phyloP scores from a whole-genome alignment of 2,797 vertebrate species.

The Apodemus agrarius region DNA sequence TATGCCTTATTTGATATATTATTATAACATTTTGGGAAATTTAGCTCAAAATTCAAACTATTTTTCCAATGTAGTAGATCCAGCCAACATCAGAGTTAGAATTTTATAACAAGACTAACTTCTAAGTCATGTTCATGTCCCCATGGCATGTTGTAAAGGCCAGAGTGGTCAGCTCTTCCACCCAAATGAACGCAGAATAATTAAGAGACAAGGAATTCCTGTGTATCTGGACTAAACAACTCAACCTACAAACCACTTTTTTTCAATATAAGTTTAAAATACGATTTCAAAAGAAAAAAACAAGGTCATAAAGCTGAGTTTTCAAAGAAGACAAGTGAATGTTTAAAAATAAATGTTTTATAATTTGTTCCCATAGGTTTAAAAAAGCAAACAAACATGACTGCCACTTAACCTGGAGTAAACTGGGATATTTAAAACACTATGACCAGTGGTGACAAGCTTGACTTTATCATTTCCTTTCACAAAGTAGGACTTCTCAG shows the following conservation, averaged over 20 bases:
- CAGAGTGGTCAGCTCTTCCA: background rate
- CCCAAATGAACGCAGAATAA: background rate
- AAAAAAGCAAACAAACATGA: background rate
- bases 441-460: slow-evolving; percentile 7
- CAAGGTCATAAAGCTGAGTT: background rate
- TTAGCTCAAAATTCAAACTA: background rate
- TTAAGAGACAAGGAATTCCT: background rate
- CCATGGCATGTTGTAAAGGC: background rate
- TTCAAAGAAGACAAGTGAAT: background rate
- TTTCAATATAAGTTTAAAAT: slow-evolving; percentile 24
- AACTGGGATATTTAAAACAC: slow-evolving; percentile 52
- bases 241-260: background rate
- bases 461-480: slow-evolving; percentile 2
- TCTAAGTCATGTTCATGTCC: background rate
- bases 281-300: slow-evolving; percentile 47
- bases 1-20: background rate
- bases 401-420: slow-evolving; percentile 46
- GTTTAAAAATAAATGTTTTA: slow-evolving; percentile 59
- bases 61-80: background rate
- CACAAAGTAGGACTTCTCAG: background rate
- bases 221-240: background rate
- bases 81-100: background rate
- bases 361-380: slow-evolving; percentile 42
- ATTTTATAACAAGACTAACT: slow-evolving; percentile 26
- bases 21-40: slow-evolving; percentile 27